Evolutionary conservation across 2,797 vertebrate genomes (phyloP).

Genomic region (Pantherophis alleghaniensis): DNA sequence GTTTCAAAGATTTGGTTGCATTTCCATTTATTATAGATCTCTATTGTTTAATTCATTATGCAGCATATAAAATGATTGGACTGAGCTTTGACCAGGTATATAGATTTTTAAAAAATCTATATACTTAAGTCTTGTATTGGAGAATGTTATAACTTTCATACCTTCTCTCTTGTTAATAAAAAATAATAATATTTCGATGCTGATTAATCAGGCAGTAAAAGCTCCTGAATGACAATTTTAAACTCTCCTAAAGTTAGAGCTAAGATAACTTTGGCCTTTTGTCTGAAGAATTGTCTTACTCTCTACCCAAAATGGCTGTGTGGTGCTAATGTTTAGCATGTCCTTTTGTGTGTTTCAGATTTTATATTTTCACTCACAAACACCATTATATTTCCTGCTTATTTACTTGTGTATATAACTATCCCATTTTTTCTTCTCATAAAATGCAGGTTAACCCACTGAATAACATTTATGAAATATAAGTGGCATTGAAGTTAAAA

Average conservation of each 20-base stretch:
- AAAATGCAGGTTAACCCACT: constrained; percentile 55
- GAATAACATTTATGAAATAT: constrained; percentile 54
- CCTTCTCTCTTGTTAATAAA: constrained; percentile 44
- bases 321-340: constrained; percentile 25
- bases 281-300: constrained; percentile 50
- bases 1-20: constrained; percentile 81
- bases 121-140: constrained; percentile 65
- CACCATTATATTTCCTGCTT: constrained; percentile 72
- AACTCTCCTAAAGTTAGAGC: constrained; percentile 65
- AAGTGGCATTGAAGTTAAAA: constrained; percentile 63
- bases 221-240: constrained; percentile 62
- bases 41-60: constrained; percentile 84
- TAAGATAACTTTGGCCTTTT: constrained; percentile 64
- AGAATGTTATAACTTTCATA: constrained; percentile 56
- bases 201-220: constrained; percentile 61
- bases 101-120: constrained; percentile 67
- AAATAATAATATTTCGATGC: constrained; percentile 22
- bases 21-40: constrained; percentile 81
- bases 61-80: constrained; percentile 58
- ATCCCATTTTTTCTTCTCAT: constrained; percentile 58
- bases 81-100: background rate
- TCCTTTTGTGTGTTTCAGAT: constrained; percentile 65
- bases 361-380: constrained; percentile 69
- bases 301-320: constrained; percentile 31
- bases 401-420: constrained; percentile 65